Evolutionary conservation across 2,113 vertebrate genomes (phyloP).

Genomic region (Corythoichthys haematopterus): DNA sequence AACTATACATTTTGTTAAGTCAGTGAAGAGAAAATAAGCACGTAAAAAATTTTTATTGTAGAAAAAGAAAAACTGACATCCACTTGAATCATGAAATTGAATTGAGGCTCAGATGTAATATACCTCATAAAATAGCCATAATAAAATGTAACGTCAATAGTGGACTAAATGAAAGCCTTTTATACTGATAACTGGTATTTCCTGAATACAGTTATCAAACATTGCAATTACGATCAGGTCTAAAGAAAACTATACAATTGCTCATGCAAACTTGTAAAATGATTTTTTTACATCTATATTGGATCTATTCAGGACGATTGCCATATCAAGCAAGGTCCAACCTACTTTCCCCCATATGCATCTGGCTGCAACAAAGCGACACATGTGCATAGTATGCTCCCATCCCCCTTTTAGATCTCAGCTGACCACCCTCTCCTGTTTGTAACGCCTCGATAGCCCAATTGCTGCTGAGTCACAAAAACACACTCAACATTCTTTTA

Average conservation of each 20-base stretch:
- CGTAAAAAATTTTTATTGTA: no score
- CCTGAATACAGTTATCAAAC: no score
- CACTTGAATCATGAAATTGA: no score
- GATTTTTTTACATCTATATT: not conserved
- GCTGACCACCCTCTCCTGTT: constrained; percentile 9
- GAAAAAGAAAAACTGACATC: no score
- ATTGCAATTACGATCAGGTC: no score
- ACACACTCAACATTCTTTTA: constrained; percentile 11
- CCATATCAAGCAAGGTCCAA: not conserved
- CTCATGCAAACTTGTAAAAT: not conserved
- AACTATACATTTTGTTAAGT: no score
- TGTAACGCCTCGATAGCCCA: constrained; percentile 42
- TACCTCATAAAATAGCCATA: no score
- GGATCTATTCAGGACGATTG: not conserved
- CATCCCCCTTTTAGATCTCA: constrained; percentile 10
- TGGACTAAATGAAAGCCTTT: no score
- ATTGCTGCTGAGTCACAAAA: constrained; percentile 39
- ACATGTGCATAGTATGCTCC: not conserved
- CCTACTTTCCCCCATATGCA: not conserved
- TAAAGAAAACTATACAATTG: not conserved
- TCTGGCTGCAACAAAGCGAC: not conserved
- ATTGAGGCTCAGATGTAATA: no score
- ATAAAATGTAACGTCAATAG: no score
- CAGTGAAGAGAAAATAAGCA: no score
- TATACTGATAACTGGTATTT: no score